Conservation (phyloP, 1,140 invertebrate genomes). For the Phocides pigmalion region DNA sequence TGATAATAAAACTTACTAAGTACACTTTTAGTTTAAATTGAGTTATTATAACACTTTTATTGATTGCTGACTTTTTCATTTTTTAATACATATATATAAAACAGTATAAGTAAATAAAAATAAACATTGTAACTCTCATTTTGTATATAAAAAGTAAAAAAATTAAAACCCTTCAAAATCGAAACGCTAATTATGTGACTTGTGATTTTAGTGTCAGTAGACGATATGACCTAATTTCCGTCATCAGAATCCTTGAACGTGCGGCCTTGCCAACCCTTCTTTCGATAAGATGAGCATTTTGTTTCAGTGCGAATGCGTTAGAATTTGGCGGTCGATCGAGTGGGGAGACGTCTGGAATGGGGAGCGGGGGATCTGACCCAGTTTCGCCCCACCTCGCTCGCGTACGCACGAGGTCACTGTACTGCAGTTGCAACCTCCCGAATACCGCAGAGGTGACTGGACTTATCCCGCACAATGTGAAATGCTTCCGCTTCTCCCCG, state of each 20-base stretch:
- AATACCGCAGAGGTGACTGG: constrained; percentile 72
- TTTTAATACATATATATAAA: no score
- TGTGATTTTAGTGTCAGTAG: no score
- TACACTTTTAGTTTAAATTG: no score
- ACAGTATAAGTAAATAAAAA: no score
- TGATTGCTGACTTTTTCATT: no score
- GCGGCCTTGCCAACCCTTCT: constrained; percentile 8
- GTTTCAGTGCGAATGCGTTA: constrained; percentile 57
- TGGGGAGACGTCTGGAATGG: constrained; percentile 40
- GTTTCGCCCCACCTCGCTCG: constrained; percentile 52
- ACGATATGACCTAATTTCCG: constrained; percentile 4
- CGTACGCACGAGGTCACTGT: constrained; percentile 80
- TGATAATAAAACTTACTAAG: no score
- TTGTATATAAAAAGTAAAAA: no score
- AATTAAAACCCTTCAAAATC: no score
- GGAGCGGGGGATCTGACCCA: constrained; percentile 69
- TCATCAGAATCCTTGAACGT: not conserved
- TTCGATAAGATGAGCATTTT: constrained; percentile 40
- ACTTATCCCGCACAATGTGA: constrained; percentile 46
- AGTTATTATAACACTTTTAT: no score
- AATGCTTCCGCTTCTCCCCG: constrained; percentile 15
- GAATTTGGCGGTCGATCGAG: constrained; percentile 76
- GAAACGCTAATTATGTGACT: no score
- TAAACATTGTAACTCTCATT: no score
- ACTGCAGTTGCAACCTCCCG: constrained; percentile 75